A percentile compares a stretch with the other conserved stretches of the same genome.
These are phyloP conservation scores for Volucella inanis DNA, from an alignment of 2,888 invertebrate genomes.

Conservation along the genomic window DNA sequence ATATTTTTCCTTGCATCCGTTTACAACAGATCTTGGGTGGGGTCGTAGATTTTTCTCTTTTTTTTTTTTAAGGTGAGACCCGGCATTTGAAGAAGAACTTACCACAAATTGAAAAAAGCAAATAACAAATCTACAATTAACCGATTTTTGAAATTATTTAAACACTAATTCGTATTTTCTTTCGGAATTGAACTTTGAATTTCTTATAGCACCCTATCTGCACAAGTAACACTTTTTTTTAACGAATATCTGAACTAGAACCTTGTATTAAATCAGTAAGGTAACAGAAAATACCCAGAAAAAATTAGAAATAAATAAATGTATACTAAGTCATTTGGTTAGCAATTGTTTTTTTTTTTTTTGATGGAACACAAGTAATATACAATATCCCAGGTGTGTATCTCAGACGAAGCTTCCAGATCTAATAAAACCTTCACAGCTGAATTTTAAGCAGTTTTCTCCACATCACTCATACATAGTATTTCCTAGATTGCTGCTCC, in stretches of 20 bases:
- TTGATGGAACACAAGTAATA: slow-evolving; percentile 55
- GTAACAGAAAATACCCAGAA: slow-evolving; percentile 6
- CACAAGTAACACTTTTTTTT: not conserved
- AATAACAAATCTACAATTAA: not conserved
- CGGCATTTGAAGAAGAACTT: slow-evolving; percentile 3
- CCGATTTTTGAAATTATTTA: not conserved
- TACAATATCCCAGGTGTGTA: slow-evolving; percentile 57
- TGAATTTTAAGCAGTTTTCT: slow-evolving; percentile 53
- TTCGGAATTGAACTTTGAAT: too few relatives aligned
- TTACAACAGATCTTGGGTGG: slow-evolving; percentile 69
- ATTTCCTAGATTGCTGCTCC: slow-evolving; percentile 58
- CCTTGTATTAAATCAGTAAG: not conserved
- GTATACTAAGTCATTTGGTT: slow-evolving; percentile 8
- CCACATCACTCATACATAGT: slow-evolving; percentile 45
- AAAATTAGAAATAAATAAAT: slow-evolving; percentile 9
- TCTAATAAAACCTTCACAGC: slow-evolving; percentile 64
- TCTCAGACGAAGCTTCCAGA: slow-evolving; percentile 71
- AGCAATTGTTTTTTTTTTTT: not conserved
- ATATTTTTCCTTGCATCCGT: slow-evolving; percentile 53
- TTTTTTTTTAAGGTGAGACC: not conserved
- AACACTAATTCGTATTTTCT: too few relatives aligned
- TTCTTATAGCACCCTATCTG: too few relatives aligned
- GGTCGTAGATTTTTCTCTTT: slow-evolving; percentile 40
- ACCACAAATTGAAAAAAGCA: slow-evolving; percentile 12
- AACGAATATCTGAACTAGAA: not conserved